phyloP scores from a whole-genome alignment of 1,140 invertebrate genomes.

The Drosophila arizonae region DNA sequence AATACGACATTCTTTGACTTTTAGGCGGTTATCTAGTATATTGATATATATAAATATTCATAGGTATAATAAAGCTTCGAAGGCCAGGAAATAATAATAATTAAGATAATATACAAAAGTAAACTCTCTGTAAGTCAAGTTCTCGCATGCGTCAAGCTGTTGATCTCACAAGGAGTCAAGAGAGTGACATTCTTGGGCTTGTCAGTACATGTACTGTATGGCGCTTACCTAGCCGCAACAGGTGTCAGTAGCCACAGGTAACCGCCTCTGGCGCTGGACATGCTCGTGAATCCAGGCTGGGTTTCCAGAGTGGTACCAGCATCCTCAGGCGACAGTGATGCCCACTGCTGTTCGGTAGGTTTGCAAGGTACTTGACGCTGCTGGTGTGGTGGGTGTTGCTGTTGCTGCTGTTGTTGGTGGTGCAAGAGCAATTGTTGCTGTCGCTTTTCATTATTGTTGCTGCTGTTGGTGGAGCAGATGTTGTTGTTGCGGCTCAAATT shows the following conservation, averaged over 20 bases:
- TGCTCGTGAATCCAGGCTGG: background rate
- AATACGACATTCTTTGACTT: too few relatives aligned
- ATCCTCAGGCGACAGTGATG: conserved; percentile 8
- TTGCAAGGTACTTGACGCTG: conserved; percentile 25
- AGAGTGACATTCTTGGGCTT: background rate
- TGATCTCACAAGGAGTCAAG: too few relatives aligned
- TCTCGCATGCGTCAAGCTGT: too few relatives aligned
- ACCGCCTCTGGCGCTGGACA: conserved; percentile 11
- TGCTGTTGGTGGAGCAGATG: conserved; percentile 22
- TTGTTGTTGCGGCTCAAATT: conserved; percentile 38
- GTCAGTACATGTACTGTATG: too few relatives aligned
- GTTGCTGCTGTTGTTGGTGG: conserved; percentile 12
- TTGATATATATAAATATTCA: too few relatives aligned
- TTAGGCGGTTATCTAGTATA: too few relatives aligned
- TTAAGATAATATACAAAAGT: too few relatives aligned
- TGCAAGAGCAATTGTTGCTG: conserved; percentile 17
- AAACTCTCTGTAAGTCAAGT: too few relatives aligned
- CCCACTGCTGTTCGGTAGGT: conserved; percentile 2
- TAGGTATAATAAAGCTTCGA: too few relatives aligned
- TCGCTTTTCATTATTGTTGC: conserved; percentile 10
- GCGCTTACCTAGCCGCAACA: conserved; percentile 80
- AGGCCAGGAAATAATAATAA: too few relatives aligned
- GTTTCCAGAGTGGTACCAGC: background rate
- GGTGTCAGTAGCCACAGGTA: conserved; percentile 82
- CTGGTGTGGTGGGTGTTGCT: conserved; percentile 16